Percentiles rank a stretch among this genome's conserved stretches.
Conservation (phyloP, 2,888 invertebrate genomes). For the Galeruca laticollis region DNA sequence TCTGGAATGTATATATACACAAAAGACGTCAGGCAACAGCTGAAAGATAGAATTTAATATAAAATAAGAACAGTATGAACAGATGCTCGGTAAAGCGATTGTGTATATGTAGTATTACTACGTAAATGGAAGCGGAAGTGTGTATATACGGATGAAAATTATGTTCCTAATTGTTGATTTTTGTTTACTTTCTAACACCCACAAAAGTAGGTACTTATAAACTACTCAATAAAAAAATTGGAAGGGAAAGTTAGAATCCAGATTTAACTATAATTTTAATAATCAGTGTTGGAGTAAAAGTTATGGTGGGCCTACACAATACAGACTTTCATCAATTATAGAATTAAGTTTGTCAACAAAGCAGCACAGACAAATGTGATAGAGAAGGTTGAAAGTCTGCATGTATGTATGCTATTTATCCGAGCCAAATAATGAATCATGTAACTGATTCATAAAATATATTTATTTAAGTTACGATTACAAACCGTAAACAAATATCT, state of each 20-base stretch:
- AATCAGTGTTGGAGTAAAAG: too few species aligned
- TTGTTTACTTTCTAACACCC: neutral
- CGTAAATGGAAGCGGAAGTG: constrained; percentile 19
- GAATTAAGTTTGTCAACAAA: too few species aligned
- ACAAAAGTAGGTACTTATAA: neutral
- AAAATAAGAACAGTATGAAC: neutral
- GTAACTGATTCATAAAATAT: too few species aligned
- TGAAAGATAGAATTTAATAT: constrained; percentile 20
- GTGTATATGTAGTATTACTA: constrained; percentile 8
- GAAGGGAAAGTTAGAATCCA: neutral
- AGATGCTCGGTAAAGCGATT: constrained; percentile 4
- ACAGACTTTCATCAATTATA: too few species aligned
- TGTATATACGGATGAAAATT: neutral
- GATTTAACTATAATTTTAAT: too few species aligned
- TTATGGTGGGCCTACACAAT: too few species aligned
- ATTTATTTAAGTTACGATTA: too few species aligned
- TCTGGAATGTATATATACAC: constrained; percentile 27
- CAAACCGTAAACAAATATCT: too few species aligned
- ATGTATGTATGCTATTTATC: too few species aligned
- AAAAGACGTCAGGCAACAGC: constrained; percentile 25
- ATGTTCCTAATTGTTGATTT: neutral
- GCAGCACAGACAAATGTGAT: too few species aligned
- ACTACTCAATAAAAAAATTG: neutral
- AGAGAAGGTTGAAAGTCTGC: too few species aligned
- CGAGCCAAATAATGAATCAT: too few species aligned